Conservation (phyloP, 2,888 invertebrate genomes). For the Marasmarcha lunaedactyla region DNA sequence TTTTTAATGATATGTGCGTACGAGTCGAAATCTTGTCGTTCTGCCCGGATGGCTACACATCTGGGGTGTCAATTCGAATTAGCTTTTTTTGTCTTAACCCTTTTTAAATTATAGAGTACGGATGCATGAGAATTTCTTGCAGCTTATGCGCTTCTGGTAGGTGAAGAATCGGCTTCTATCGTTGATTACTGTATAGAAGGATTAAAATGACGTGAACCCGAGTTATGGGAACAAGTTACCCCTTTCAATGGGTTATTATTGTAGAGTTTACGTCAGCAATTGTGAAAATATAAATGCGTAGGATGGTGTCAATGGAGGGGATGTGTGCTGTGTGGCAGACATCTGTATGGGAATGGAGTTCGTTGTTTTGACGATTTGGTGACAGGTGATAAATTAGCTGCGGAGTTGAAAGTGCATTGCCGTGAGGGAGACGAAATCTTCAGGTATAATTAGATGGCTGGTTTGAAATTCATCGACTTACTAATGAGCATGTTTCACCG, state of each 20-base stretch:
- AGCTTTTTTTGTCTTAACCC: constrained; percentile 57
- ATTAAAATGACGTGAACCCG: not conserved
- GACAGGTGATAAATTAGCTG: constrained; percentile 1
- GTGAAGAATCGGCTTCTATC: too few relatives aligned
- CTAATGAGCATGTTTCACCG: too few relatives aligned
- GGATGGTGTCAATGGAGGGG: not conserved
- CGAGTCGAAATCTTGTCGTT: constrained; percentile 28
- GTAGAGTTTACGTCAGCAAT: not conserved
- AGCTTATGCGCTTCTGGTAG: too few relatives aligned
- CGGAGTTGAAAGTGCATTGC: not conserved
- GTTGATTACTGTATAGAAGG: not conserved
- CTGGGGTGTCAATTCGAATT: constrained; percentile 42
- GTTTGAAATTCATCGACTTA: too few relatives aligned
- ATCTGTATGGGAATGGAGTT: not conserved
- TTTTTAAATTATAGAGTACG: constrained; percentile 57
- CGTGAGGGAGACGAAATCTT: too few relatives aligned
- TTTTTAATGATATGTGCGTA: constrained; percentile 25
- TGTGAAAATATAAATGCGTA: not conserved
- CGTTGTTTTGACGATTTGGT: not conserved
- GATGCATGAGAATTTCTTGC: constrained; percentile 16
- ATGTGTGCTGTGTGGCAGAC: constrained; percentile 1
- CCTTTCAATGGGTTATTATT: constrained; percentile 16
- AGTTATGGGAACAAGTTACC: constrained; percentile 44
- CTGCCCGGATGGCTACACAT: constrained; percentile 32
- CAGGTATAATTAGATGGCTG: too few relatives aligned